Evolutionary conservation across 2,888 invertebrate genomes (phyloP), one percentile per base, ranked within the genome.

Genomic region (Nineta flava): DNA sequence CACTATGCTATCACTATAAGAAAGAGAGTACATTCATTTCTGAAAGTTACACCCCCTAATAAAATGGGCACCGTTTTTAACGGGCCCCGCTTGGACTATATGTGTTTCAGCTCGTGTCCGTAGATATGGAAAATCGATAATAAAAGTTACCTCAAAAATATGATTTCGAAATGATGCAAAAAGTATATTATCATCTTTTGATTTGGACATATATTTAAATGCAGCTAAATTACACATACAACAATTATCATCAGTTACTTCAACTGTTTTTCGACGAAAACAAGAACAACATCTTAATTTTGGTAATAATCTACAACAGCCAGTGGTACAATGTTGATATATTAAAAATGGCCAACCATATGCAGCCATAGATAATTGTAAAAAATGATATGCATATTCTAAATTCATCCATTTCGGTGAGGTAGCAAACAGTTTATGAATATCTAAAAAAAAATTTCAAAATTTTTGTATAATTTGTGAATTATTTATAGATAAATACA

Each of bases 271-370:
- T 42, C 70, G 71, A 60, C 59, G 58, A 53, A 65, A 80, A 61
- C 85, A 85, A 43, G 75, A 68, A 60, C 86, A 86, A 61, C 84
- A 86, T 4, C 80, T 79, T 57, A 83, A 69, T 60, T 80, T 75
- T 7, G 73, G 70, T 31, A 81, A 72, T 50, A 91, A 67, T 55
- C 80, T 77, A 65, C 83, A 87, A 55, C 83, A 72, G 2, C 87
- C 87, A 1, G 83, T 81, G 53, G 79, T 79, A 53, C 81, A 78
- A 61, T 87, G 79, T 32, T 79, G 72, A 62, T 86, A 87, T 60
- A 90, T 68, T 52, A 86, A 87, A 59, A 87, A 83, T 1, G 90
- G 83, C 90, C 91, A 92, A 1, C 92, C 88, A 62, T 93, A 93
- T 7, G 85, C 81, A 5, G 86, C 86, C 62, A 87, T 78, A 0